These are phyloP conservation scores for Mesorhabditis sp. DNA, from an alignment of 2,888 invertebrate genomes.

Conservation along the genomic window DNA sequence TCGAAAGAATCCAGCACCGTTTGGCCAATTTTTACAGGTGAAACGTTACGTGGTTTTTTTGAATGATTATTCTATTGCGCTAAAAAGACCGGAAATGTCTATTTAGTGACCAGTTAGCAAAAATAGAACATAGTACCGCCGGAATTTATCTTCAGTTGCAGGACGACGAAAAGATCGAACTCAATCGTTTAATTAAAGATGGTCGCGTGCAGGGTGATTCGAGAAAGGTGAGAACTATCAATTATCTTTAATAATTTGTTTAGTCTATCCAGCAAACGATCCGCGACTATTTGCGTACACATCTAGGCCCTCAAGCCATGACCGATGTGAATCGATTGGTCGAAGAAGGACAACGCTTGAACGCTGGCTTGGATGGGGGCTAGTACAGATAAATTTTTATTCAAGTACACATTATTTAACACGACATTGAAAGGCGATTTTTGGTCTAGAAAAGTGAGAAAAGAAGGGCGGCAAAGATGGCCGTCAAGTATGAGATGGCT, in stretches of 20 bases:
- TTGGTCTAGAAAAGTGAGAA: too few species aligned
- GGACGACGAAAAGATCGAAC: too few species aligned
- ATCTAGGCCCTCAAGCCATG: neutral
- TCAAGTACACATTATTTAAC: too few species aligned
- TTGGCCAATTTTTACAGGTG: conserved; percentile 2
- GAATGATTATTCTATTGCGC: neutral
- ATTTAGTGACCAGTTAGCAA: neutral
- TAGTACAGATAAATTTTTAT: too few species aligned
- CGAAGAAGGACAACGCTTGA: neutral
- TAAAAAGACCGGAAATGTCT: neutral
- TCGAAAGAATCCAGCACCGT: neutral
- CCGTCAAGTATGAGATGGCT: too few species aligned
- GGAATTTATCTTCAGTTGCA: neutral
- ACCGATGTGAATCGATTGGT: neutral
- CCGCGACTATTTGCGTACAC: neutral
- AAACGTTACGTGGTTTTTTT: neutral
- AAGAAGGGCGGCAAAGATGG: too few species aligned
- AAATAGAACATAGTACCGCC: neutral
- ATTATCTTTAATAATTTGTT: too few species aligned
- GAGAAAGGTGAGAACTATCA: neutral
- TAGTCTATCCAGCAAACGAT: neutral
- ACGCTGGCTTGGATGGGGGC: neutral
- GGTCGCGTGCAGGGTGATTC: neutral
- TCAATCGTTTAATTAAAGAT: neutral
- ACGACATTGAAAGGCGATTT: too few species aligned